Conservation (phyloP, 2,797 vertebrate genomes). For the Lepilemur septentrionalis region DNA sequence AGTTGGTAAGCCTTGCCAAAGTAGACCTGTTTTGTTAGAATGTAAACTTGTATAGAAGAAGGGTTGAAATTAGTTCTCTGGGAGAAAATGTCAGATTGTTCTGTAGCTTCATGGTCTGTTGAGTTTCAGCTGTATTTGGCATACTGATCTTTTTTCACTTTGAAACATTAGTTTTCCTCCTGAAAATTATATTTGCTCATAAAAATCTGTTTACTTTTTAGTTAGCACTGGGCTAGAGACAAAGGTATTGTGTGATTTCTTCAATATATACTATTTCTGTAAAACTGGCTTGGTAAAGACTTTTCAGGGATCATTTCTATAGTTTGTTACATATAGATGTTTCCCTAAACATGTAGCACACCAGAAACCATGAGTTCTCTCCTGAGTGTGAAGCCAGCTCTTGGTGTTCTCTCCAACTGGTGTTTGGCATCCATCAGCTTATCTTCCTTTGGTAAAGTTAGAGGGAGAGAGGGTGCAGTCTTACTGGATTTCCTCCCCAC, state of each 20-base stretch:
- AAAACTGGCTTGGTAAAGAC: background rate
- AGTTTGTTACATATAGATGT: too few species aligned
- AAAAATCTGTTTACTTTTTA: background rate
- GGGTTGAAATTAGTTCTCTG: background rate
- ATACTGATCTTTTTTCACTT: slow-evolving; percentile 13
- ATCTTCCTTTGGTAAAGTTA: too few species aligned
- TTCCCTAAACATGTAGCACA: too few species aligned
- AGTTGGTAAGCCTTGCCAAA: background rate
- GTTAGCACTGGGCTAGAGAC: background rate
- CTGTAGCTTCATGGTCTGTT: background rate
- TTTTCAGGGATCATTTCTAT: too few species aligned
- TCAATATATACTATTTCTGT: background rate
- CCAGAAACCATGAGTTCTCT: too few species aligned
- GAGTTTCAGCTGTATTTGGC: background rate
- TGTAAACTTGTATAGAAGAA: background rate
- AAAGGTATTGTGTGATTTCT: background rate
- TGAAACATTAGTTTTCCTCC: background rate
- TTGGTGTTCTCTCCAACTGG: too few species aligned
- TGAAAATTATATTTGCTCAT: slow-evolving; percentile 25
- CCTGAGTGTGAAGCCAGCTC: too few species aligned
- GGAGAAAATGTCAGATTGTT: background rate
- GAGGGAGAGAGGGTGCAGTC: too few species aligned
- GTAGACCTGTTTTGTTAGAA: background rate
- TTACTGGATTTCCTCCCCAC: too few species aligned
- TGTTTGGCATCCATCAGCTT: too few species aligned